These are phyloP conservation scores for Panzeria rudis DNA, from an alignment of 2,888 invertebrate species.

Conservation along the genomic window DNA sequence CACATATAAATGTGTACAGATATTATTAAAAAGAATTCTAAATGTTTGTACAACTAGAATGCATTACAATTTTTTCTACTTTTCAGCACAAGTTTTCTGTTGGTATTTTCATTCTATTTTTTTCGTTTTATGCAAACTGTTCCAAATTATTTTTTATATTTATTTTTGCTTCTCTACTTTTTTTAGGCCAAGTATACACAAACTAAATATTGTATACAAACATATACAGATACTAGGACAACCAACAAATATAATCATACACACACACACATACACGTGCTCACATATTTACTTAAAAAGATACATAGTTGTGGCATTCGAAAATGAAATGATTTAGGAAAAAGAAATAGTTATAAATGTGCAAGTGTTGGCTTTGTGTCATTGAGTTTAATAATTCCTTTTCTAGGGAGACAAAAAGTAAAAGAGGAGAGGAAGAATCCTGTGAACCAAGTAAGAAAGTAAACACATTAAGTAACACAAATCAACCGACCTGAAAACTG, in stretches of 20 bases:
- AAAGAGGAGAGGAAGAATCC: background rate
- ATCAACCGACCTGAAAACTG: constrained; percentile 64
- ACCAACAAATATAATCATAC: constrained; percentile 29
- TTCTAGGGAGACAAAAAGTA: background rate
- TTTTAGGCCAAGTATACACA: constrained; percentile 69
- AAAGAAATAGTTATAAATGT: background rate
- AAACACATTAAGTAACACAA: constrained; percentile 63
- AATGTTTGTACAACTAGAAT: constrained; percentile 59
- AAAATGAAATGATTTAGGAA: constrained; percentile 43
- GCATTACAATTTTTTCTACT: constrained; percentile 40
- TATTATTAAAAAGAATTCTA: constrained; percentile 57
- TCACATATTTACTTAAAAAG: background rate
- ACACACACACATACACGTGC: background rate
- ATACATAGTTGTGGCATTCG: background rate
- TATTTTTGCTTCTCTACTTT: constrained; percentile 48
- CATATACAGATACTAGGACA: constrained; percentile 22
- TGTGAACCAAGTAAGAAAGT: constrained; percentile 28
- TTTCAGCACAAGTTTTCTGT: constrained; percentile 5
- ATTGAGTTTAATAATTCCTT: constrained; percentile 31
- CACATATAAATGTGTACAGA: constrained; percentile 32
- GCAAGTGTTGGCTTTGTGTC: background rate
- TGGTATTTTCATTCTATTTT: constrained; percentile 32
- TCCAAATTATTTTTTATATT: constrained; percentile 58
- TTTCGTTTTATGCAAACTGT: constrained; percentile 62
- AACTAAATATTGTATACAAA: constrained; percentile 59